Evolutionary conservation across 2,113 vertebrate species (phyloP), one percentile per base, ranked within the genome.

Genomic region (Lethenteron camtschaticum): DNA sequence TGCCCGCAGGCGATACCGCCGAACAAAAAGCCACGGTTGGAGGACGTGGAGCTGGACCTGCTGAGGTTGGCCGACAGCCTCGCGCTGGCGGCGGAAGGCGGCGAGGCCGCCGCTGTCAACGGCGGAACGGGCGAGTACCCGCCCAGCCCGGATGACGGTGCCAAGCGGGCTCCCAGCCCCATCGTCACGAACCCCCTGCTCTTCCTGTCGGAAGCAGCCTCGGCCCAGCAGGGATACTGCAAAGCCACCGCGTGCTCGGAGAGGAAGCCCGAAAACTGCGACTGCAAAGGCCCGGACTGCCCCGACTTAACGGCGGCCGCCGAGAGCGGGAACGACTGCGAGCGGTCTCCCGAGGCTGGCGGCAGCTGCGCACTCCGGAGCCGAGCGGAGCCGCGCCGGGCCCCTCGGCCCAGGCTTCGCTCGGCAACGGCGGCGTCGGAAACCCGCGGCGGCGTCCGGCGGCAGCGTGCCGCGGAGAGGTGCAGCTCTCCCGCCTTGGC

Each of bases 41-140:
- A 66, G 24, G 63, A 66, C 24, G 63, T 66, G n/a, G 63, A 66
- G 24, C 63, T 66, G 63, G 63, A 66, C 24, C 63, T 66, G 24
- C 63, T 66, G 24, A n/a, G 24, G 63, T 24, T 66, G n/a, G 63
- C 63, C 24, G n/a, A 66, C 10, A 66, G 63, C 10, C n/a, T 66
- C 24, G 24, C 63, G n/a, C 9, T 16, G 63, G 63, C 63, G 24
- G 63, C 63, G n/a, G n/a, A 16, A 66, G 24, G n/a, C n/a, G 63
- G 63, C n/a, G 24, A 66, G 24, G 63, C 24, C 10, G 10, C 10
- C n/a, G 63, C n/a, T 11, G n/a, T 66, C 2, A n/a, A 16, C 63
- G 24, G 63, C 24, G n/a, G 9, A 9, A 11, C 24, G 63, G 63
- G n/a, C 24, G 63, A 66, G 9, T 16, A 24, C 10, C 24, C 63